Evolutionary conservation across 2,113 vertebrate species (phyloP).

Genomic region (Oreocharis arfaki): DNA sequence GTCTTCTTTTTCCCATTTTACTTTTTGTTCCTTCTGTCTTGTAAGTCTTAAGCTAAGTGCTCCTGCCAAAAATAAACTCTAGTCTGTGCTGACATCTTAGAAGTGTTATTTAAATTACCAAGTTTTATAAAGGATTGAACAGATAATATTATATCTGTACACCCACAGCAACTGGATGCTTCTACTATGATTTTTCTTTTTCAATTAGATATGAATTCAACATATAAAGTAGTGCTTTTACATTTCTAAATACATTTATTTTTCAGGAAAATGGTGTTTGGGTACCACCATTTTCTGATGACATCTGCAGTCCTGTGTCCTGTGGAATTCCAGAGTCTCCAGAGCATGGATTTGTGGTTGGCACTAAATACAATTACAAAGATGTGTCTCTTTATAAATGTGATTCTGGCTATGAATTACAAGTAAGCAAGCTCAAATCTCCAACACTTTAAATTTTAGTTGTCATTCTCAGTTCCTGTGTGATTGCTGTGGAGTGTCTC

Average conservation of each 20-base stretch:
- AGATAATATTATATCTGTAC: not conserved
- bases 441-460: not conserved
- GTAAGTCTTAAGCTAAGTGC: not conserved
- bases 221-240: not conserved
- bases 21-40: not conserved
- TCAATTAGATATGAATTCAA: not conserved
- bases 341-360: conserved; percentile 78
- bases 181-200: not conserved
- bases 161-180: not conserved
- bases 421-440: conserved; percentile 73
- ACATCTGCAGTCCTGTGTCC: conserved; percentile 79
- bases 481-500: not conserved
- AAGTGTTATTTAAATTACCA: not conserved
- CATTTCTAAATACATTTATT: not conserved
- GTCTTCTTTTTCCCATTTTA: not conserved
- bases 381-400: conserved; percentile 83
- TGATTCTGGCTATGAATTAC: conserved; percentile 84
- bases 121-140: not conserved
- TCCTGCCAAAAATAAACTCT: not conserved
- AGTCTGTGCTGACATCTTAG: not conserved
- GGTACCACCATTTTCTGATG: conserved; percentile 81
- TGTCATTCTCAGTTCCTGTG: not conserved
- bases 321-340: conserved; percentile 81
- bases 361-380: conserved; percentile 78
- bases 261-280: conserved; percentile 82